Percentiles rank a stretch among this genome's conserved stretches.
These are phyloP conservation scores for Drosophila birchii DNA, from an alignment of 2,888 invertebrate genomes.

Conservation along the genomic window DNA sequence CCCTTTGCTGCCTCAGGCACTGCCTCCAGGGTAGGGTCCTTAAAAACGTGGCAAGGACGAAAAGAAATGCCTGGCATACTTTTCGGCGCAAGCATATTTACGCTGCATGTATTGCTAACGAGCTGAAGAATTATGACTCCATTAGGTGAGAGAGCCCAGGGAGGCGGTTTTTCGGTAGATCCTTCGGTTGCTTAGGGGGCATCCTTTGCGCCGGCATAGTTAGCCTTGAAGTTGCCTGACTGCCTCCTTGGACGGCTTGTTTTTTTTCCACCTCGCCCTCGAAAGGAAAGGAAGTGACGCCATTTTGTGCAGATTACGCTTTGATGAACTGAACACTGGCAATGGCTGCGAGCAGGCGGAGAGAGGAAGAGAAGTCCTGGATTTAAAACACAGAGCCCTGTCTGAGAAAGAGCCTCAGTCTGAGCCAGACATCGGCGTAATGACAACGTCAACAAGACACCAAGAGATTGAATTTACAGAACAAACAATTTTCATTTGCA, in stretches of 20 bases:
- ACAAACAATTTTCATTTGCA: conserved; percentile 80
- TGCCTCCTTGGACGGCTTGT: conserved; percentile 21
- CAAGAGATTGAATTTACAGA: conserved; percentile 76
- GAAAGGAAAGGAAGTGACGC: conserved; percentile 71
- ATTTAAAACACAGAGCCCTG: neutral
- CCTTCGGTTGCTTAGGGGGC: conserved; percentile 31
- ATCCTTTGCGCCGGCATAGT: conserved; percentile 49
- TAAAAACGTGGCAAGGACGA: conserved; percentile 60
- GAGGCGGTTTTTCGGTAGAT: neutral
- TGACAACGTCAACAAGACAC: conserved; percentile 76
- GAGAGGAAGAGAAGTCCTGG: neutral
- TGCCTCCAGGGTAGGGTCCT: conserved; percentile 48
- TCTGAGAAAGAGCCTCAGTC: conserved; percentile 11
- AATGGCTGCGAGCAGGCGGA: conserved; percentile 22
- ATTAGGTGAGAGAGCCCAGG: conserved; percentile 53
- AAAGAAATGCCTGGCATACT: conserved; percentile 69
- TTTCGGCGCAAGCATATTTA: conserved; percentile 69
- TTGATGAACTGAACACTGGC: conserved; percentile 66
- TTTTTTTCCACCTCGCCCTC: conserved; percentile 25
- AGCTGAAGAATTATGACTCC: conserved; percentile 80
- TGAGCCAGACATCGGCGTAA: conserved; percentile 51
- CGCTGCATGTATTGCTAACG: conserved; percentile 75
- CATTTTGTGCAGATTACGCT: conserved; percentile 79
- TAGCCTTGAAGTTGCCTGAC: conserved; percentile 70
- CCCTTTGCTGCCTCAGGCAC: neutral